A percentile compares a stretch with the other conserved stretches of the same genome.
Conservation (phyloP, 2,888 invertebrate genomes). For the Alviniconcha strummeri region DNA sequence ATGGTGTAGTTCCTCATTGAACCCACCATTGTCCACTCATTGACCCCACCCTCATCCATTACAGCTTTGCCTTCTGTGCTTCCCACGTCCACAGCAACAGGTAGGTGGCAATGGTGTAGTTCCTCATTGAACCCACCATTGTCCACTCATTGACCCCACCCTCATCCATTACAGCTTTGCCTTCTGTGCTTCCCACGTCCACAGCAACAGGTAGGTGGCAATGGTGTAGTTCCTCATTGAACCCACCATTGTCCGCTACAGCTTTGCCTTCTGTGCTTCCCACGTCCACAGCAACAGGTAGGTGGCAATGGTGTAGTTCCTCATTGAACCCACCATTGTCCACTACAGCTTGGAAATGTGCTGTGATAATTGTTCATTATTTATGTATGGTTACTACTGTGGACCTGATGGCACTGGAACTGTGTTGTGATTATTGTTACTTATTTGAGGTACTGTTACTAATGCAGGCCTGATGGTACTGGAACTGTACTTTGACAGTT, state of each 20-base stretch:
- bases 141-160: constrained; percentile 97
- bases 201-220: constrained; percentile 91
- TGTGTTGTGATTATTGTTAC: too few species aligned
- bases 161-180: constrained; percentile 99
- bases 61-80: constrained; percentile 99
- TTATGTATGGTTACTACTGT: too few species aligned
- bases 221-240: constrained; percentile 91
- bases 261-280: constrained; percentile 99
- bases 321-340: constrained; percentile 80
- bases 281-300: constrained; percentile 99
- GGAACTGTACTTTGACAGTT: neutral
- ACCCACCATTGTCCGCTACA: constrained; percentile 77
- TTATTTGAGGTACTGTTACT: too few species aligned
- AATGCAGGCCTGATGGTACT: neutral
- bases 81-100: constrained; percentile 99
- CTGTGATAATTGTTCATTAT: neutral
- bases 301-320: constrained; percentile 82
- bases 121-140: constrained; percentile 84
- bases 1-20: constrained; percentile 86
- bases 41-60: constrained; percentile 97
- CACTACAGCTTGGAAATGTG: constrained; percentile 71
- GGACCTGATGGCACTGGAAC: too few species aligned
- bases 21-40: constrained; percentile 96
- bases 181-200: constrained; percentile 99
- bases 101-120: constrained; percentile 83